These are phyloP conservation scores for Bos javanicus DNA, from an alignment of 2,113 vertebrate genomes.

Conservation along the genomic window DNA sequence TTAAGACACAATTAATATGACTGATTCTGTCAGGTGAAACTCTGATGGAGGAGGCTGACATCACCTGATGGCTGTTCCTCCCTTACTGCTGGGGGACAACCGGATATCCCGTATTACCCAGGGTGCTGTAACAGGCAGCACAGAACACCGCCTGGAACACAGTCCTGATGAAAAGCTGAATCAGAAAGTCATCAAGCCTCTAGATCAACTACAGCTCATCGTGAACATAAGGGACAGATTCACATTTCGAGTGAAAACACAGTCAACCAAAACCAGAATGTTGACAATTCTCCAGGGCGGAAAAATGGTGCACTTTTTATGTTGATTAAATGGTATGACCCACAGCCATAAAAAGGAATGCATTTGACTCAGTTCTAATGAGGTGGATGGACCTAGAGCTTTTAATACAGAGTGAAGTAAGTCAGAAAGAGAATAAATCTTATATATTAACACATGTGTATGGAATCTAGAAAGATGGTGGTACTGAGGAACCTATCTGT, in stretches of 20 bases:
- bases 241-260: not conserved
- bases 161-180: not conserved
- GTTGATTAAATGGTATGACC: not conserved
- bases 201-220: not conserved
- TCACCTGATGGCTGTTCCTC: not conserved
- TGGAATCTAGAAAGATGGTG: not conserved
- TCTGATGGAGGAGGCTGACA: not conserved
- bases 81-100: not conserved
- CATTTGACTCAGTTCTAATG: not conserved
- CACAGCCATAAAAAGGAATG: not conserved
- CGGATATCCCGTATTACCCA: not conserved
- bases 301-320: not conserved
- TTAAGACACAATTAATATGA: not conserved
- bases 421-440: not conserved
- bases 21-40: not conserved
- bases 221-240: not conserved
- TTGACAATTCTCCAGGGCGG: not conserved
- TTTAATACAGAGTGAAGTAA: too few relatives aligned
- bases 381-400: not conserved
- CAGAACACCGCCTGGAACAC: not conserved
- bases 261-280: not conserved
- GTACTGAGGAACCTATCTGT: not conserved
- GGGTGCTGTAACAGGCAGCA: not conserved
- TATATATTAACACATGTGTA: not conserved
- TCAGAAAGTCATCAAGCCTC: not conserved